phyloP scores from a whole-genome alignment of 2,113 vertebrate species.

The Sakesphorus luctuosus region DNA sequence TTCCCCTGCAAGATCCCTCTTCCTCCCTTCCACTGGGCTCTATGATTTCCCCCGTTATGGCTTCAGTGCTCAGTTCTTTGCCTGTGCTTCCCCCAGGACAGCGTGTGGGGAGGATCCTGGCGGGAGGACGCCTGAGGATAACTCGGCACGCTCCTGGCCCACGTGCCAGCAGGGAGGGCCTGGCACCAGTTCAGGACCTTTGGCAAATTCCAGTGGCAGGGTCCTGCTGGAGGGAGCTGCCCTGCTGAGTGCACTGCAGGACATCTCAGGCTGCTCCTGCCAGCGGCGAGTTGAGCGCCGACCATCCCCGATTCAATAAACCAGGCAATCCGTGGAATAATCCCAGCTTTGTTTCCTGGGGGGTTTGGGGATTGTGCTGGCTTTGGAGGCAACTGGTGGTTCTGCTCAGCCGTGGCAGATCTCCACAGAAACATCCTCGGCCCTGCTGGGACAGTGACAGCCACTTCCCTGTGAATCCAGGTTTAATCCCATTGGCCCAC shows the following conservation, averaged over 20 bases:
- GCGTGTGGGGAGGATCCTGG: not conserved
- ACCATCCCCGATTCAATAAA: not conserved
- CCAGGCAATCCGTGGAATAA: not conserved
- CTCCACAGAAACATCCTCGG: not conserved
- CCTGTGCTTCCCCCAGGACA: not conserved
- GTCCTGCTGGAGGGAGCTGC: not conserved
- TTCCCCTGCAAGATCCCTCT: not conserved
- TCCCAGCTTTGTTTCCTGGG: not conserved
- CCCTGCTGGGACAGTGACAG: not conserved
- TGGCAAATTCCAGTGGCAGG: not conserved
- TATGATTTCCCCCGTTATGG: not conserved
- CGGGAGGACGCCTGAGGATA: not conserved
- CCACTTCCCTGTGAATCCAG: not conserved
- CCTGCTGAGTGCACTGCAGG: not conserved
- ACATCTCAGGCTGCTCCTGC: not conserved
- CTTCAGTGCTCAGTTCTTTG: not conserved
- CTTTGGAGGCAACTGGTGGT: not conserved
- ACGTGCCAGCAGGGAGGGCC: not conserved
- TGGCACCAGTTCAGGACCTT: constrained; percentile 27
- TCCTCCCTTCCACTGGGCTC: not conserved
- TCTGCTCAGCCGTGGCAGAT: not conserved
- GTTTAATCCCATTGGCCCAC: not conserved
- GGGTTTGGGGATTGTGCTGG: not conserved
- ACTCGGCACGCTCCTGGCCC: not conserved
- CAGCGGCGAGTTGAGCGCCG: fast-evolving